Base-by-base conservation (phyloP, 2,113 vertebrate species). In the Caretta caretta region DNA sequence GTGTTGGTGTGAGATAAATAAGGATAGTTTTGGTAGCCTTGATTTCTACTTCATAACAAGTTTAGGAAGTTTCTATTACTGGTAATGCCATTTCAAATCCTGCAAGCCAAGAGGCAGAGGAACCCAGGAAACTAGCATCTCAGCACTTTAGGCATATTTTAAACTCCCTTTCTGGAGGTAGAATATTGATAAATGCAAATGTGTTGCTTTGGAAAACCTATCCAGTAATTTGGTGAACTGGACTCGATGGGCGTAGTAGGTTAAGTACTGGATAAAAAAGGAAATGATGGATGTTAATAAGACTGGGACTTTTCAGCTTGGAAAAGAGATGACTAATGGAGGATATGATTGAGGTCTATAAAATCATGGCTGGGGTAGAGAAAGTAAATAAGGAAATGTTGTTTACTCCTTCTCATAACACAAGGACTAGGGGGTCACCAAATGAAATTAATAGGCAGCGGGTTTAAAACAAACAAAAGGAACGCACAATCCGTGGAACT, bases 201-300 rank as follows among this genome's bases (percentile, higher is more conserved):
- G 8, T 17, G 13, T 89, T 82, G 54, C 22, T 31, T 86, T 91
- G 69, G 35, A 80, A 90, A 59, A 2, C 2, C 4, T 49, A 10
- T 9, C 17, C 14, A 1, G 46, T 91, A 27, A 88, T 35, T 16
- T 0, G 0, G 1, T 46, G 10, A 8, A 69, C 8, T 4, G 12
- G 35, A 35, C 16, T 6, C 80, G 38, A 0, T 0, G 1, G 4
- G 29, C 62, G 17, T 11, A 53, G 53, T 46, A 53, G 90, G 46
- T 3, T 62, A 38, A 8, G 76, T 54, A 46, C 10, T 25, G 22
- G 72, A 76, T 76, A 11, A 38, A 46, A 76, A 76, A 25, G 42
- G 42, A 46, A 76, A 76, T 76, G 22, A 46, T 38, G 38, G 10
- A 76, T 46, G 27, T 54, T 54, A 54, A 22, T 54, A 54, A 54